Evolutionary conservation across 2,888 invertebrate species (phyloP).

Genomic region (Antheraea assamensis): DNA sequence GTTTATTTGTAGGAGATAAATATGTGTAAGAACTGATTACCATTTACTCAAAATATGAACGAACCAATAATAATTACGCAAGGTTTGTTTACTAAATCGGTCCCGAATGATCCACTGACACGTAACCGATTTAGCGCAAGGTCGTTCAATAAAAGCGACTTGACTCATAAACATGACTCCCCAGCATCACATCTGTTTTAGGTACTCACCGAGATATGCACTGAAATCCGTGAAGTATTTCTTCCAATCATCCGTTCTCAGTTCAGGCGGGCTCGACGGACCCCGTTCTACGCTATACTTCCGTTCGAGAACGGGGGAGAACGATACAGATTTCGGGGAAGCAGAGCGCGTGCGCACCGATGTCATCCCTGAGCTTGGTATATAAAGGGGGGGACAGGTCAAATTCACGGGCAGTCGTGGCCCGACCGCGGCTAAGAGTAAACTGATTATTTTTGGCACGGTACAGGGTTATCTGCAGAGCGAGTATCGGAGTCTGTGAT

Average conservation of each 20-base stretch:
- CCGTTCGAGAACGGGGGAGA: conserved; percentile 83
- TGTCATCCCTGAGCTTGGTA: conserved; percentile 78
- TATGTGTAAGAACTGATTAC: too few species aligned
- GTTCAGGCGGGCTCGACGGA: conserved; percentile 62
- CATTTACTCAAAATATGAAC: not conserved
- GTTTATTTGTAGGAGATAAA: too few species aligned
- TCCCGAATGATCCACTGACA: conserved; percentile 72
- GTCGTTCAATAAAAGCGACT: conserved; percentile 67
- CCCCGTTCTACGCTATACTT: conserved; percentile 77
- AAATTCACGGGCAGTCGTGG: conserved; percentile 70
- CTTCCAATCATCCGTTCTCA: conserved; percentile 71
- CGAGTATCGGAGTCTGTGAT: conserved; percentile 72
- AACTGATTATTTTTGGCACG: conserved; percentile 76
- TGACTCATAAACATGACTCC: conserved; percentile 57
- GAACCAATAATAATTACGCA: conserved; percentile 50
- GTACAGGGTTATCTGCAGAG: conserved; percentile 72
- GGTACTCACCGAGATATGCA: conserved; percentile 77
- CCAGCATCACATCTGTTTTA: conserved; percentile 37
- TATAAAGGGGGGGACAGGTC: conserved; percentile 63
- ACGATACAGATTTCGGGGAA: conserved; percentile 85
- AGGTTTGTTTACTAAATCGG: conserved; percentile 71
- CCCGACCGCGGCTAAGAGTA: conserved; percentile 70
- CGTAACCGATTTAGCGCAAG: conserved; percentile 76
- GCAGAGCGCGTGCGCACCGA: conserved; percentile 85
- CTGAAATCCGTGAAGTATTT: conserved; percentile 78